Base-by-base conservation (phyloP, 2,888 invertebrate species). In the Caenorhabditis becei region DNA sequence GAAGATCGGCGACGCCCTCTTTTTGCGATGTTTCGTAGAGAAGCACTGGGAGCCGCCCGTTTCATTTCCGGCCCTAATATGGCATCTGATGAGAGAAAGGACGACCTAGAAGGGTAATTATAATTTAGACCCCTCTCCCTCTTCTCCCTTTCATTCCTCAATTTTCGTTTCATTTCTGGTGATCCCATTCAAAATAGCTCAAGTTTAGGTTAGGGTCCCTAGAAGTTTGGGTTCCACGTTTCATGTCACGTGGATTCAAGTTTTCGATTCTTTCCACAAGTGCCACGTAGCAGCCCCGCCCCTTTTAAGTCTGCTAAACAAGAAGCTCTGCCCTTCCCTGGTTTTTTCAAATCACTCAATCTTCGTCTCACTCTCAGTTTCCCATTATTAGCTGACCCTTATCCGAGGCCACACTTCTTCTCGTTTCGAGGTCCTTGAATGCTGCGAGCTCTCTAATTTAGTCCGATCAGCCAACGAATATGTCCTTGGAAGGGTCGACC, bases 11-110 rank as follows among this genome's bases (percentile, higher is more conserved):
- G 70, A 47, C 32, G 47, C 18, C 18, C 23, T 24, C 24, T 58
- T 32, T 32, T 49, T 35, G n/a, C n/a, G 44, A 56, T 54, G 32
- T 56, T 67, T 26, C 47, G n/a, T n/a, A n/a, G n/a, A n/a, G n/a
- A n/a, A n/a, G n/a, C n/a, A n/a, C n/a, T n/a, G n/a, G 18, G 20
- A n/a, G 47, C n/a, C 4, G 11, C 28, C 28, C 24, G 51, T 24
- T 54, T 54, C 54, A 28, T 54, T 54, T 54, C 28, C 54, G n/a
- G n/a, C 20, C 26, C 28, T 28, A 26, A 18, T 56, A 35, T 14
- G 28, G 35, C 18, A 32, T 56, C 2, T 35, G 8, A 35, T n/a
- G 28, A 56, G 56, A 32, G 32, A 7, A 14, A 1, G 54, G n/a
- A 28, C 26, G n/a, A 26, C 24, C 11, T 23, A 35, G 35, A 28